Evolutionary conservation across 1,140 invertebrate genomes (phyloP).

Genomic region (Aphidius ervi): DNA sequence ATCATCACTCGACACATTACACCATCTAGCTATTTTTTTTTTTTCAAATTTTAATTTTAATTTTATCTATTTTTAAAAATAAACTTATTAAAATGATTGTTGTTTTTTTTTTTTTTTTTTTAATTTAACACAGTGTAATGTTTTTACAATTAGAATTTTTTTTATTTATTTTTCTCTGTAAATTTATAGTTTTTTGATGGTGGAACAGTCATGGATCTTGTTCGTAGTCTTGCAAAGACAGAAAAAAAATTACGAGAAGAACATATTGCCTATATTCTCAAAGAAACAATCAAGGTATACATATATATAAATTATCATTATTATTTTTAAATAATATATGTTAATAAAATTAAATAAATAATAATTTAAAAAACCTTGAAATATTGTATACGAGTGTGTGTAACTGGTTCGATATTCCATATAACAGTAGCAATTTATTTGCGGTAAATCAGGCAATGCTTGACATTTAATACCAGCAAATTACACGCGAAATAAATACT

Average conservation of each 20-base stretch:
- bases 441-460: slow-evolving; percentile 48
- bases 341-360: background rate
- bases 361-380: background rate
- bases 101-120: no score
- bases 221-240: slow-evolving; percentile 61
- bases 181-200: slow-evolving; percentile 72
- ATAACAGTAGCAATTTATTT: slow-evolving; percentile 24
- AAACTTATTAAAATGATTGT: slow-evolving; percentile 18
- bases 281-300: slow-evolving; percentile 76
- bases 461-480: slow-evolving; percentile 52
- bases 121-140: no score
- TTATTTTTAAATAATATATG: slow-evolving; percentile 4
- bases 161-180: slow-evolving; percentile 11
- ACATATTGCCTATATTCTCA: slow-evolving; percentile 82
- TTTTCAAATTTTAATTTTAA: no score
- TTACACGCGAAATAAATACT: slow-evolving; percentile 52
- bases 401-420: background rate
- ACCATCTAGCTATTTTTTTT: background rate
- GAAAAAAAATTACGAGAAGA: slow-evolving; percentile 76
- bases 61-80: background rate
- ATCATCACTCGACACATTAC: slow-evolving; percentile 19
- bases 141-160: no score
- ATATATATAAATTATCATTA: slow-evolving; percentile 6
- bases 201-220: slow-evolving; percentile 75
- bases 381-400: background rate